Conservation (phyloP, 2,888 invertebrate species). For the Microchrysa polita region DNA sequence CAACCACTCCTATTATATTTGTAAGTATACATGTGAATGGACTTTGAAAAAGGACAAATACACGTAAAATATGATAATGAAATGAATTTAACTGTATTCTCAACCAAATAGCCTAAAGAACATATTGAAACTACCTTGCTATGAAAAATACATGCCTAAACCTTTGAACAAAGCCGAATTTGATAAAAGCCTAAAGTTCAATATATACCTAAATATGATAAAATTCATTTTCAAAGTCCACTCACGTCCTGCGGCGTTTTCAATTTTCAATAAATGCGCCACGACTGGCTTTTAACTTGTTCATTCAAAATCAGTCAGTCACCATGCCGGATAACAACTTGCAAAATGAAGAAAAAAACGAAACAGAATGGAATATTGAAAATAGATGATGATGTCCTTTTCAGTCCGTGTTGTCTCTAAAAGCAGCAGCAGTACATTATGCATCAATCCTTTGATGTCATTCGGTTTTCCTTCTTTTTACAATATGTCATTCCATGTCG, state of each 20-base stretch:
- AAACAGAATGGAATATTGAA: slow-evolving; percentile 45
- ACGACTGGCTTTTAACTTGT: slow-evolving; percentile 25
- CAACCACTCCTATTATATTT: no score
- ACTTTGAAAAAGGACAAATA: no score
- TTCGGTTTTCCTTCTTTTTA: not conserved
- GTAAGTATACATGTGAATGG: no score
- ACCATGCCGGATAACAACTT: not conserved
- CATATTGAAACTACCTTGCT: not conserved
- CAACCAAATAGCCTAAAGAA: not conserved
- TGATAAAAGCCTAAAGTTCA: not conserved
- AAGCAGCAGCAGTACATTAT: slow-evolving; percentile 45
- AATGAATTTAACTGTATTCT: slow-evolving; percentile 27
- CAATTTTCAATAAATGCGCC: slow-evolving; percentile 52
- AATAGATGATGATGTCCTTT: slow-evolving; percentile 49
- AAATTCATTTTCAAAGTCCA: slow-evolving; percentile 48
- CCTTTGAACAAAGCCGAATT: not conserved
- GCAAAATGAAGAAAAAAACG: not conserved
- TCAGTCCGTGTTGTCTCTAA: not conserved
- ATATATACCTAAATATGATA: slow-evolving; percentile 26
- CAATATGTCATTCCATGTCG: no score
- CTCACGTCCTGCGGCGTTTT: slow-evolving; percentile 53
- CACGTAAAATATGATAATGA: slow-evolving; percentile 29
- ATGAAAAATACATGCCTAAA: not conserved
- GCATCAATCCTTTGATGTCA: slow-evolving; percentile 48
- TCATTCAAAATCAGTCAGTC: slow-evolving; percentile 34